These are phyloP conservation scores for Spilogale gracilis DNA, from an alignment of 2,113 vertebrate species.

Conservation along the genomic window DNA sequence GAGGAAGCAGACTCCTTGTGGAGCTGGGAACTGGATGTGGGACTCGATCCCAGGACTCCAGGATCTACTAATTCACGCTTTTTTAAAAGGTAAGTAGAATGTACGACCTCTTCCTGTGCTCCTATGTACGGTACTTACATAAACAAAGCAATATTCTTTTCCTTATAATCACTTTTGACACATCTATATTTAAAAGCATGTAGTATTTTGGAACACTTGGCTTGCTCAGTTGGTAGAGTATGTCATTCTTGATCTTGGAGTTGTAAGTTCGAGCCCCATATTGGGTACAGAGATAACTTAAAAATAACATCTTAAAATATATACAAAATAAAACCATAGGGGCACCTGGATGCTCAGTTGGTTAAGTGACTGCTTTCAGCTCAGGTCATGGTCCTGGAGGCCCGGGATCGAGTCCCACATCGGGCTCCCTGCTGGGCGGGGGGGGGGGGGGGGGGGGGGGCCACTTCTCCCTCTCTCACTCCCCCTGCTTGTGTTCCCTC, in stretches of 20 bases:
- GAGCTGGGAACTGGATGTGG: too few species aligned
- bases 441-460: too few species aligned
- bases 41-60: too few species aligned
- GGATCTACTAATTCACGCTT: not conserved
- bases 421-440: too few species aligned
- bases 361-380: too few species aligned
- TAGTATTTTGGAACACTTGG: not conserved
- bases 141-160: constrained; percentile 11
- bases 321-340: constrained; percentile 7
- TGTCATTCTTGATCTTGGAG: not conserved
- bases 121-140: not conserved
- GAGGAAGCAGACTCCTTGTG: too few species aligned
- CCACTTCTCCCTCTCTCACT: too few species aligned
- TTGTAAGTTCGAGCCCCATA: not conserved
- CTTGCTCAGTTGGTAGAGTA: not conserved
- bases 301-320: not conserved
- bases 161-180: not conserved
- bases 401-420: too few species aligned
- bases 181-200: not conserved
- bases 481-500: too few species aligned
- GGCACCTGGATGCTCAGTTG: too few species aligned
- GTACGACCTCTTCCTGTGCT: not conserved
- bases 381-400: too few species aligned
- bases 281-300: not conserved
- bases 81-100: constrained; percentile 19